Percentiles rank a stretch among this genome's conserved stretches.
Evolutionary conservation across 2,888 invertebrate species (phyloP).

Genomic region (Dermolepida albohirtum): DNA sequence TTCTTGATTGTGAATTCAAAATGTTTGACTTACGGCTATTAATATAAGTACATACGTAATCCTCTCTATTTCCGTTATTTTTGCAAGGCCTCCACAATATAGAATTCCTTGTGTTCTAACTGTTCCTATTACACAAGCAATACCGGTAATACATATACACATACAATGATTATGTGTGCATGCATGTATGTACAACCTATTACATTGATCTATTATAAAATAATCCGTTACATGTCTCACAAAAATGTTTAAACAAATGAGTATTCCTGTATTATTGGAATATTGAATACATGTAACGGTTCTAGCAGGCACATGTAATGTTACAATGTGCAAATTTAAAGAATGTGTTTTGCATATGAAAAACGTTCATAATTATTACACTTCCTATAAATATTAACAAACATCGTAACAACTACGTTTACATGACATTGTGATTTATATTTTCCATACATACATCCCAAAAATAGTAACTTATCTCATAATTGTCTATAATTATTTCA

Average conservation of each 20-base stretch:
- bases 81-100: slow-evolving; percentile 9
- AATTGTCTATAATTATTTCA: too few species aligned
- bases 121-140: slow-evolving; percentile 10
- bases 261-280: too few species aligned
- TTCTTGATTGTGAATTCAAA: too few species aligned
- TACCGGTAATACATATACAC: slow-evolving; percentile 1
- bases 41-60: slow-evolving; percentile 6
- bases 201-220: too few species aligned
- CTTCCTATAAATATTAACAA: slow-evolving; percentile 14
- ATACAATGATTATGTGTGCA: background rate
- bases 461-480: too few species aligned
- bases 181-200: too few species aligned
- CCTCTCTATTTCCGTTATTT: slow-evolving; percentile 17
- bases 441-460: too few species aligned
- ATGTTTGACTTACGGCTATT: background rate
- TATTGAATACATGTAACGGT: too few species aligned
- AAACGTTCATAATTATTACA: slow-evolving; percentile 6
- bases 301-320: background rate
- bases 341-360: slow-evolving; percentile 7
- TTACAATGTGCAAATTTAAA: background rate
- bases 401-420: background rate
- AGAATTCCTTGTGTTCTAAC: slow-evolving; percentile 8
- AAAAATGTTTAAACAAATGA: too few species aligned
- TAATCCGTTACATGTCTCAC: too few species aligned
- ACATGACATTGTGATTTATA: too few species aligned